These are phyloP conservation scores for Pheosia gnoma DNA, from an alignment of 2,888 invertebrate genomes.

Conservation along the genomic window DNA sequence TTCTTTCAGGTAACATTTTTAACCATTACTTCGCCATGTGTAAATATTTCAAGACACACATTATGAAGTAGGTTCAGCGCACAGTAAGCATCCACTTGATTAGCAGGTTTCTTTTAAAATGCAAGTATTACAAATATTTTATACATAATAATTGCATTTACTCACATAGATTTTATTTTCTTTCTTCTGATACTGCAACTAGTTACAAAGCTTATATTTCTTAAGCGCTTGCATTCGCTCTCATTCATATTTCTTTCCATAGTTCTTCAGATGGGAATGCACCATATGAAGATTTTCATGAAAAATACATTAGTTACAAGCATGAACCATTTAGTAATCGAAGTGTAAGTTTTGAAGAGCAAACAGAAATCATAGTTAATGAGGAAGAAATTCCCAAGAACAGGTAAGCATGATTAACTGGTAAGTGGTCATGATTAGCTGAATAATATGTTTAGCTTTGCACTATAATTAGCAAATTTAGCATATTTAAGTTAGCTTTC, in stretches of 20 bases:
- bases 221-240: conserved; percentile 65
- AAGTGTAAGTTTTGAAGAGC: conserved; percentile 89
- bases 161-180: conserved; percentile 17
- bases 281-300: conserved; percentile 91
- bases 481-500: conserved; percentile 14
- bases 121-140: conserved; percentile 8
- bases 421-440: conserved; percentile 28
- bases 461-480: conserved; percentile 18
- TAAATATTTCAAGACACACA: conserved; percentile 20
- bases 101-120: conserved; percentile 20
- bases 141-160: not conserved
- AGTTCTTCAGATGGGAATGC: conserved; percentile 84
- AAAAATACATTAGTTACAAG: conserved; percentile 89
- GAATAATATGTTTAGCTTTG: not conserved
- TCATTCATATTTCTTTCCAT: conserved; percentile 78
- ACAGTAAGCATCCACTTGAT: conserved; percentile 33
- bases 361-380: conserved; percentile 66
- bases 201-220: conserved; percentile 37
- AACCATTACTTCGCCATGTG: conserved; percentile 14
- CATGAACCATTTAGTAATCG: conserved; percentile 90
- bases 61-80: conserved; percentile 37
- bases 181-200: conserved; percentile 28
- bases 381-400: conserved; percentile 63
- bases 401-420: conserved; percentile 61
- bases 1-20: conserved; percentile 70